A percentile compares a stretch with the other conserved stretches of the same genome.
Conservation (phyloP, 2,113 vertebrate genomes). For the Mobula birostris region DNA sequence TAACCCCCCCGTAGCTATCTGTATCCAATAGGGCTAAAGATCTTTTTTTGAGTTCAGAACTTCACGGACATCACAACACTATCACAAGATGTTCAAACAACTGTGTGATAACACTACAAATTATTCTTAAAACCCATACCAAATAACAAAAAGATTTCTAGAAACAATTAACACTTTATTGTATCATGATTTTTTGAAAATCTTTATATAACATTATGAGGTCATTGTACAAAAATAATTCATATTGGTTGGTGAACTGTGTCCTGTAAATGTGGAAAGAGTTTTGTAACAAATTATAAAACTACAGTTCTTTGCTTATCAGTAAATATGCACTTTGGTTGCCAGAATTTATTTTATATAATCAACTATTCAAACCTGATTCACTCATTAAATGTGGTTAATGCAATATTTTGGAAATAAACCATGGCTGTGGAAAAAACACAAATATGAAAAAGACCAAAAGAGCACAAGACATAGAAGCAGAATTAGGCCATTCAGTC, state of each 20-base stretch:
- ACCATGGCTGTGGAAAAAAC: neutral
- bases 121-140: neutral
- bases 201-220: neutral
- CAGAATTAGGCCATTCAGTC: too few relatives aligned
- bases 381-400: neutral
- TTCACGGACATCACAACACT: too few relatives aligned
- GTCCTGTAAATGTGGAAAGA: neutral
- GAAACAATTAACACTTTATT: neutral
- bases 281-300: neutral
- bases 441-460: neutral
- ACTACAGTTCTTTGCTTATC: neutral
- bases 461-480: too few relatives aligned
- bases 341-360: neutral
- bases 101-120: neutral
- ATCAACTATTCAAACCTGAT: neutral
- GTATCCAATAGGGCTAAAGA: too few relatives aligned
- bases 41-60: too few relatives aligned
- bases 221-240: neutral
- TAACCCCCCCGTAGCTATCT: too few relatives aligned
- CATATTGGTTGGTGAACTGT: neutral
- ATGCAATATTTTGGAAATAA: neutral
- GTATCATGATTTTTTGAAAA: neutral
- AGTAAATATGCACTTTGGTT: neutral
- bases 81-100: neutral
- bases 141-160: neutral